Base-by-base conservation (phyloP, 1,140 invertebrate genomes). In the Apis cerana region DNA sequence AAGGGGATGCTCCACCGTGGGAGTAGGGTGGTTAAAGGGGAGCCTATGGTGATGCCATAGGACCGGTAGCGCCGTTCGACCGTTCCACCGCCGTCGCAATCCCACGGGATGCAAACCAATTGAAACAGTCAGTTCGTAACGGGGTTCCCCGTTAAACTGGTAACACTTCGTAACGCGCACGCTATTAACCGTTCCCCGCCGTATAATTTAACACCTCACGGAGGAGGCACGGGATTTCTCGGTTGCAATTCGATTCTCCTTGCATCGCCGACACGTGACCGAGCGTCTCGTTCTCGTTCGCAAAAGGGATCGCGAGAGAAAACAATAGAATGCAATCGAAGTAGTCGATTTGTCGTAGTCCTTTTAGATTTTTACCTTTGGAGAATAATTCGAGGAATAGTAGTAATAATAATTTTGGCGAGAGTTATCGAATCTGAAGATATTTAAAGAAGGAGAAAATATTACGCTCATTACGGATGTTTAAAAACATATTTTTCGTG, bases 71-170 rank as follows among this genome's bases (percentile, higher is more conserved):
- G 62, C 72, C 58, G 85, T 82, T 65, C 78, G 52, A 80, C 85
- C 84, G 78, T 87, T 86, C 86, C 84, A 82, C 79, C 88, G 68
- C 80, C 87, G 85, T 85, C 81, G 89, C 86, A 88, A 83, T 87
- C 84, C 85, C 89, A 48, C 61, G 82, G 82, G 89, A 86, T 68
- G 84, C 83, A 88, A 88, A 90, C 88, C 85, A 86, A 90, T 90
- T 89, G 89, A 90, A 87, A 86, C 89, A 85, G 86, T 90, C 82
- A 84, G 85, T 88, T 85, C 68, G 70, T 50, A 88, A 85, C 50
- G 61, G 74, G 61, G 10, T 81, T 74, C 80, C 23, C 64, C 58
- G 75, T 78, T 82, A 80, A 88, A 86, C 65, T 48, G 59, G 33
- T 48, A 74, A 50, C 78, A 43, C 75, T 70, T 78, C 75, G 58